phyloP scores from a whole-genome alignment of 2,888 invertebrate genomes.

The Cephus nigrinus region DNA sequence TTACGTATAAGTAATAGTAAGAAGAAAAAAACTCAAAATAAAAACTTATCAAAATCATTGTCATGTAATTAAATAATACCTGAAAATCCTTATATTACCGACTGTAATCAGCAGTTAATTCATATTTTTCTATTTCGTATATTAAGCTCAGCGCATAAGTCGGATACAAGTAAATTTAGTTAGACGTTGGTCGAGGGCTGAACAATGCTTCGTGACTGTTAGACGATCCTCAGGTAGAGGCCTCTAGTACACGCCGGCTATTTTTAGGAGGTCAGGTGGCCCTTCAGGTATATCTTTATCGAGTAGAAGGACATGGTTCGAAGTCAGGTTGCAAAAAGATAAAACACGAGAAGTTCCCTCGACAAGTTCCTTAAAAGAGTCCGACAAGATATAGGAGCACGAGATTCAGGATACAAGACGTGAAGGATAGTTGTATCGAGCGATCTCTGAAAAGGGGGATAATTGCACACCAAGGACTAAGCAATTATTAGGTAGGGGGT shows the following conservation, averaged over 20 bases:
- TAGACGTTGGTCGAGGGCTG: background rate
- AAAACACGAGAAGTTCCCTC: background rate
- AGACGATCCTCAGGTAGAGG: slow-evolving; percentile 13
- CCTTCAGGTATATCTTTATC: background rate
- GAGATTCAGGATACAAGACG: background rate
- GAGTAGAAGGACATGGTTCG: background rate
- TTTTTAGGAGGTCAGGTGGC: slow-evolving; percentile 52
- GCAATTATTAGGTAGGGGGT: background rate
- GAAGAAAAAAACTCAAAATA: background rate
- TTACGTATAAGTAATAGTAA: background rate
- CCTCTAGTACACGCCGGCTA: slow-evolving; percentile 28
- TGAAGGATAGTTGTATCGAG: background rate
- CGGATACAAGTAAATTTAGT: background rate
- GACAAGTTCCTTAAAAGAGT: background rate
- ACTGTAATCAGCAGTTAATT: background rate
- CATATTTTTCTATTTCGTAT: background rate
- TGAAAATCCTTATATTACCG: background rate
- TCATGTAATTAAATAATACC: background rate
- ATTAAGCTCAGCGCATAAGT: background rate
- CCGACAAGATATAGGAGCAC: background rate
- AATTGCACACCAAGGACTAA: background rate
- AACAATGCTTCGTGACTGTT: background rate
- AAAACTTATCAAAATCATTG: background rate
- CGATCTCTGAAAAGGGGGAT: background rate
- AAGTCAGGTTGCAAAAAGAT: background rate